Evolutionary conservation across 2,888 invertebrate species (phyloP).

Genomic region (Axea sp.): DNA sequence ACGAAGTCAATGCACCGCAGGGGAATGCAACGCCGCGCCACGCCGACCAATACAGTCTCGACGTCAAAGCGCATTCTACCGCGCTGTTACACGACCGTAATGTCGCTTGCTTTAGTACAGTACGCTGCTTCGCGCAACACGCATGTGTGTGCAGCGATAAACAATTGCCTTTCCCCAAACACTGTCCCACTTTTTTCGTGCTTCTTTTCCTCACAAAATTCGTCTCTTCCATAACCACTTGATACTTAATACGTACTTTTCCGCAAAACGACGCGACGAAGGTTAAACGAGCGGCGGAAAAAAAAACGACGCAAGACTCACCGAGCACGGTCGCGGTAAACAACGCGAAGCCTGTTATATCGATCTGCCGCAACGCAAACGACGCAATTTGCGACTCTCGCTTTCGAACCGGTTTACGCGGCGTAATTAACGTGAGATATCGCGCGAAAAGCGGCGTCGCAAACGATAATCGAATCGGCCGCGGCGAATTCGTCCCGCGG

Average conservation of each 20-base stretch:
- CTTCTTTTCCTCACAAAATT: no score
- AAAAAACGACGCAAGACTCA: constrained; percentile 8
- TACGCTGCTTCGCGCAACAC: constrained; percentile 24
- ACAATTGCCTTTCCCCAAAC: constrained; percentile 7
- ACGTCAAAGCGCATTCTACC: constrained; percentile 74
- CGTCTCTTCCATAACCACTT: no score
- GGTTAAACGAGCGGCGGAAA: neutral
- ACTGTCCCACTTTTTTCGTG: neutral
- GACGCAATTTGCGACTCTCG: constrained; percentile 64
- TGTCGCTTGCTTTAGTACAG: constrained; percentile 47
- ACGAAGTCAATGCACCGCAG: constrained; percentile 77
- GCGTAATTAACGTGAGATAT: constrained; percentile 59
- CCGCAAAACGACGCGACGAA: no score
- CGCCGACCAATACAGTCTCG: constrained; percentile 70
- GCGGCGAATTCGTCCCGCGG: constrained; percentile 41
- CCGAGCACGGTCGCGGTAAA: constrained; percentile 56
- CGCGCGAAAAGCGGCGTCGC: constrained; percentile 52
- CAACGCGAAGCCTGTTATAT: constrained; percentile 64
- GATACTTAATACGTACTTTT: no score
- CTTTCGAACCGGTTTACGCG: constrained; percentile 64
- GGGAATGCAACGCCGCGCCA: constrained; percentile 76
- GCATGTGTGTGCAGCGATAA: constrained; percentile 20
- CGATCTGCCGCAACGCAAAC: constrained; percentile 60
- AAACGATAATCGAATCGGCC: constrained; percentile 47
- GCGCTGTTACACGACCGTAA: constrained; percentile 66